phyloP scores from a whole-genome alignment of 2,113 vertebrate genomes.

The Prunella himalayana region DNA sequence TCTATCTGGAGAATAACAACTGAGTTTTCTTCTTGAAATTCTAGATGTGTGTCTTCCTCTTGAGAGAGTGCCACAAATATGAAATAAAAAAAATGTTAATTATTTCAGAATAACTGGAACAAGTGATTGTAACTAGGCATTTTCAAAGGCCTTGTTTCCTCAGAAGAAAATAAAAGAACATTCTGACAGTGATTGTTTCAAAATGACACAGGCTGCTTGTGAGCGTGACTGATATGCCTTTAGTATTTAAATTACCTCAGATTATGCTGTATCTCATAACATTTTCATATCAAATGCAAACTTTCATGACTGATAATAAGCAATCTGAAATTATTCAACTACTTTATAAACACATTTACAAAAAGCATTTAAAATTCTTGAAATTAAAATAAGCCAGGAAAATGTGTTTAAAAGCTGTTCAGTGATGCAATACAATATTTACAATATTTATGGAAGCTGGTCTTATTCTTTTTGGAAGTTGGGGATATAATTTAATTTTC shows the following conservation, averaged over 20 bases:
- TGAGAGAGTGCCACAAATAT: neutral
- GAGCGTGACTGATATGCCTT: neutral
- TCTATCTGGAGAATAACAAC: neutral
- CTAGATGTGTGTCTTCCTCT: neutral
- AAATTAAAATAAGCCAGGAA: neutral
- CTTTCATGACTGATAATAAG: neutral
- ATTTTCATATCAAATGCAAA: neutral
- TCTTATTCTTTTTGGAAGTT: neutral
- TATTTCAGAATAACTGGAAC: neutral
- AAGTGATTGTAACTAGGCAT: neutral
- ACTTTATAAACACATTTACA: neutral
- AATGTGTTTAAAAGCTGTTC: neutral
- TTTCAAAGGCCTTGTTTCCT: slow-evolving; percentile 32
- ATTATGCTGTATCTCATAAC: neutral
- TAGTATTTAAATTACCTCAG: slow-evolving; percentile 28
- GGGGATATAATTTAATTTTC: neutral
- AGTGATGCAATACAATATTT: neutral
- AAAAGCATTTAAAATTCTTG: neutral
- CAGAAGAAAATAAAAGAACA: slow-evolving; percentile 36
- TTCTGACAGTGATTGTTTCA: slow-evolving; percentile 24
- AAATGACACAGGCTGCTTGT: neutral
- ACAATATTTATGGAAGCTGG: neutral
- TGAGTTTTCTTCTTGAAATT: neutral
- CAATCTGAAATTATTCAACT: neutral
- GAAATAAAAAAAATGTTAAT: neutral